Conservation (phyloP, 2,797 vertebrate species). For the Diceros bicornis region DNA sequence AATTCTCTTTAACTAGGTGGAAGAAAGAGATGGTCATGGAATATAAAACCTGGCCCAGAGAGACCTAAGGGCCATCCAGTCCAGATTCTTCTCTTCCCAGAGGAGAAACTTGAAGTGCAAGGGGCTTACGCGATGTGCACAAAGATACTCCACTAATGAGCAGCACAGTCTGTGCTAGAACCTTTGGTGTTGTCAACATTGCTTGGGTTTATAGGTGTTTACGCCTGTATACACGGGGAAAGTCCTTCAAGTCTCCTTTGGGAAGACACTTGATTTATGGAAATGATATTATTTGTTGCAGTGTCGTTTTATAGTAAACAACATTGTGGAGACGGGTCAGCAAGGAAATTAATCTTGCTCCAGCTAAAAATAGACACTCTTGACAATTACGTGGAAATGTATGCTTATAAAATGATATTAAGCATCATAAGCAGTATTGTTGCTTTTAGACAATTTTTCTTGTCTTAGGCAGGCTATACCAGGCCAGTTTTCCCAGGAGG, state of each 20-base stretch:
- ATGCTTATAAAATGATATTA: not conserved
- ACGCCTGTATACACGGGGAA: not conserved
- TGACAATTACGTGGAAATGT: not conserved
- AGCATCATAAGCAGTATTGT: not conserved
- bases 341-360: slow-evolving; percentile 57
- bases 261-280: slow-evolving; percentile 53
- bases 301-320: slow-evolving; percentile 70
- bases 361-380: slow-evolving; percentile 60
- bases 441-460: not conserved
- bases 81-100: not conserved
- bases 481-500: not conserved
- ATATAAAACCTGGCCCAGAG: not conserved
- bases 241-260: not conserved
- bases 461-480: not conserved
- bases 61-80: not conserved
- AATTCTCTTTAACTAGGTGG: not conserved
- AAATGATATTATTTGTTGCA: not conserved
- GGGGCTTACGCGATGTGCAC: not conserved
- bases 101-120: not conserved
- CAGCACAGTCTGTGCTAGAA: not conserved
- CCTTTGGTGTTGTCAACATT: not conserved
- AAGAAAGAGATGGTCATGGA: not conserved
- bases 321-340: slow-evolving; percentile 61
- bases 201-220: not conserved
- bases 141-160: not conserved